Evolutionary conservation across 2,797 vertebrate species (phyloP), one percentile per base, ranked within the genome.

Genomic region (Gouania willdenowi): DNA sequence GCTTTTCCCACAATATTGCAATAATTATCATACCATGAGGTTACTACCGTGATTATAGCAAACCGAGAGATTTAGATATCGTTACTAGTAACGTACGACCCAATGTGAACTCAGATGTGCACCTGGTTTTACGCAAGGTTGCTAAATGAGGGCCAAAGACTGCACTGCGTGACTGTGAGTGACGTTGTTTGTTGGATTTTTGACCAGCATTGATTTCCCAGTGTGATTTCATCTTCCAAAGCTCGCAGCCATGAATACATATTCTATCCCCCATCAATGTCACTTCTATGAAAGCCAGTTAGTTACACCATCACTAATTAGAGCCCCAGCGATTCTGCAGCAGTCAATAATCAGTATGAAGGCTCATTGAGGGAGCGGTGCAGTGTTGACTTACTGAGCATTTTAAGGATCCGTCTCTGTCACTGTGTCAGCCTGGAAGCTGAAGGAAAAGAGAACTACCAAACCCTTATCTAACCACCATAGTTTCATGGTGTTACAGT

Each of bases 281-380:
- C 71, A 75, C 48, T 75, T 76, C 68, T 56, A 49, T 62, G 61
- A 55, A 42, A 66, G 66, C 66, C 67, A 71, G 80, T 85, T 86
- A 86, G 82, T 82, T 76, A 77, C 72, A 71, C 69, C 58, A 62
- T 53, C 41, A 42, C 71, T 80, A 84, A 86, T 84, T 84, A 82
- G 80, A 72, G 70, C 71, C 79, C 56, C 48, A 55, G 76, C 19
- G 46, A 73, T 61, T 69, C 58, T 60, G 79, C 57, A 60, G 76
- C 54, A 53, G 75, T 86, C 83, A 82, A 74, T 77, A 83, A 79
- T 82, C 72, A 66, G 66, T 76, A 37, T 14, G 57, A 41, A 49
- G 51, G 55, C 60, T n/a, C n/a, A n/a, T n/a, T 44, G 19, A 26
- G 36, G 50, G 37, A 66, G 48, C 42, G 64, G 69, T 57, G 34